Evolutionary conservation across 2,888 invertebrate species (phyloP).

Genomic region (Platynereis dumerilii): DNA sequence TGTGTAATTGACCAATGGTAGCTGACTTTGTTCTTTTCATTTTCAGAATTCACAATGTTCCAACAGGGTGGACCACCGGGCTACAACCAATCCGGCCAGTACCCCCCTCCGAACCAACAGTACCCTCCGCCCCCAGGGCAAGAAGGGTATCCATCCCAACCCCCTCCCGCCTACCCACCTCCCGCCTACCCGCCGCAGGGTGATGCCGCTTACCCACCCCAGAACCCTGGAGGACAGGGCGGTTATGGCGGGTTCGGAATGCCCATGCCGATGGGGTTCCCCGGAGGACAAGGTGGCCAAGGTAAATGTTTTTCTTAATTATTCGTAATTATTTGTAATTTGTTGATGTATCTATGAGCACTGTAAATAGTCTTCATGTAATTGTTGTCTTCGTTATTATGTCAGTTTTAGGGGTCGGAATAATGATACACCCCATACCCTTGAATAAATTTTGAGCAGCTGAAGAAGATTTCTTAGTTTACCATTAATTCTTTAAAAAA

Average conservation of each 20-base stretch:
- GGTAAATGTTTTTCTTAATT: neutral
- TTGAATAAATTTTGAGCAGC: too few species aligned
- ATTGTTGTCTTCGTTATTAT: too few species aligned
- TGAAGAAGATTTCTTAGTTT: too few species aligned
- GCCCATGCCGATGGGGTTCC: neutral
- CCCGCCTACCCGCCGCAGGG: neutral
- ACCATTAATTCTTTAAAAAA: too few species aligned
- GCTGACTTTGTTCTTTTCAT: too few species aligned
- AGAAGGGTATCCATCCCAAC: too few species aligned
- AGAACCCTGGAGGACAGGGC: neutral
- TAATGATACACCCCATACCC: too few species aligned
- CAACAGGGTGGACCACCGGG: too few species aligned
- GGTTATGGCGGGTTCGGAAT: neutral
- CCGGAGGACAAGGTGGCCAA: neutral
- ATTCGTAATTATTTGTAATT: neutral
- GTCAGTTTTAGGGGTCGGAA: too few species aligned
- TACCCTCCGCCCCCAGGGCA: slow-evolving; percentile 5
- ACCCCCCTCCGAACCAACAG: slow-evolving; percentile 3
- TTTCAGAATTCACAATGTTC: too few species aligned
- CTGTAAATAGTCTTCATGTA: too few species aligned
- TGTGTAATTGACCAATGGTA: too few species aligned
- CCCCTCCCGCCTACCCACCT: neutral
- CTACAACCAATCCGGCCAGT: neutral
- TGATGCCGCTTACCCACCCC: slow-evolving; percentile 12
- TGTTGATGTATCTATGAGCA: neutral